Percentiles rank a stretch among this genome's conserved stretches.
Evolutionary conservation across 2,888 invertebrate species (phyloP).

Genomic region (Alsophila aescularia): DNA sequence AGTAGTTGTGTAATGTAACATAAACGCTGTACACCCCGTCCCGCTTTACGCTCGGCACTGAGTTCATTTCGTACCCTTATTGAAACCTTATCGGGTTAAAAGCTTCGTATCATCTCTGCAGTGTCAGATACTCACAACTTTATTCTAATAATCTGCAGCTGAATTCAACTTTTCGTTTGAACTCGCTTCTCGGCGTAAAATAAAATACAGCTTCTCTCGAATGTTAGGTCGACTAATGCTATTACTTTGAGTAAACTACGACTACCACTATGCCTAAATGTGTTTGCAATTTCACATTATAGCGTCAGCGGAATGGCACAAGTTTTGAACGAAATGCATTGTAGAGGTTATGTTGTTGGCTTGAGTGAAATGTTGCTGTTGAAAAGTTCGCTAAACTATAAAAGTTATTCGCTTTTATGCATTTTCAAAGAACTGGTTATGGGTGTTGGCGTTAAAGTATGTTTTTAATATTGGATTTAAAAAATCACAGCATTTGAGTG

Average conservation of each 20-base stretch:
- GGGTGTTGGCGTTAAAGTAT: conserved; percentile 3
- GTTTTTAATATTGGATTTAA: neutral
- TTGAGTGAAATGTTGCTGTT: conserved; percentile 52
- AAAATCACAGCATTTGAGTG: neutral
- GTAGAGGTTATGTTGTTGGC: conserved; percentile 55
- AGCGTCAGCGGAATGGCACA: conserved; percentile 24
- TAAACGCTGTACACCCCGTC: too few species aligned
- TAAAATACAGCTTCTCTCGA: conserved; percentile 9
- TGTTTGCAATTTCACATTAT: conserved; percentile 6
- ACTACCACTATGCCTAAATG: conserved; percentile 1
- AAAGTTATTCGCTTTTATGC: conserved; percentile 50
- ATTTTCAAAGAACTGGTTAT: conserved; percentile 32
- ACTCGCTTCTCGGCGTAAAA: conserved; percentile 10
- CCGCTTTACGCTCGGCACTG: too few species aligned
- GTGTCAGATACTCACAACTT: conserved; percentile 19
- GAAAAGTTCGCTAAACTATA: conserved; percentile 49
- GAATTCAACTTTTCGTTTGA: conserved; percentile 15
- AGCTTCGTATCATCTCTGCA: conserved; percentile 12
- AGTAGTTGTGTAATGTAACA: too few species aligned
- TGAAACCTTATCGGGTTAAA: neutral
- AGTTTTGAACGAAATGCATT: conserved; percentile 57
- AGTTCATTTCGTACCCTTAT: too few species aligned
- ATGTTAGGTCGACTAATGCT: conserved; percentile 7
- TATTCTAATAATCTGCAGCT: conserved; percentile 23
- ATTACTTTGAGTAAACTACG: neutral